Base-by-base conservation (phyloP, 2,797 vertebrate species). In the Arvicola amphibius region DNA sequence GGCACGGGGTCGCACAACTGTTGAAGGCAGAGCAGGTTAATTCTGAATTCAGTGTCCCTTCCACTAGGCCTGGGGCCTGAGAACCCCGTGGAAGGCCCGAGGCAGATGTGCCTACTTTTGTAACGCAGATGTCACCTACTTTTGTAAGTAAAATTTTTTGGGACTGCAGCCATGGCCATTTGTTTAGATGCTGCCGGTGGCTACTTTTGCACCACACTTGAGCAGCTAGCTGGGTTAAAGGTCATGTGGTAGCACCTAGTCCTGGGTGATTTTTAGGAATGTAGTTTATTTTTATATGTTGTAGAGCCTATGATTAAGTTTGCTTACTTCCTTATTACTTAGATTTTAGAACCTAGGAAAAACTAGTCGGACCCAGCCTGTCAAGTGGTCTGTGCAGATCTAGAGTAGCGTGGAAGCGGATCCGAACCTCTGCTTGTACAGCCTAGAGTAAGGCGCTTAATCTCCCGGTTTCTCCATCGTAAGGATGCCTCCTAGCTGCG, bases 141-240 rank as follows among this genome's bases (percentile, higher is more conserved):
- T 88, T 93, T 91, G 67, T 91, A 56, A 67, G 89, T 94, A 37
- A 85, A 34, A 19, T 85, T 87, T 94, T 91, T 51, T 48, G 92
- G 79, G 59, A 51, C 32, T 21, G 43, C 12, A 84, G 23, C 27
- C 37, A 0, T 23, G 5, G 17, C 37, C 0, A 0, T 85, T 83
- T 56, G 25, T 90, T 94, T 61, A 85, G 80, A 34, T 17, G 40
- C 84, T 92, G 61, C 23, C 48, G 51, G 0, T 48, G 84, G 27
- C 17, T 59, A 3, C 69, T 78, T 85, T 53, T 19, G 4, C 2
- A 8, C 69, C 23, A 1, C 4, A 37, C 14, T 9, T 76, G 76
- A 76, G 43, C n/a, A 63, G 79, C 13, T 80, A 63, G 79, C 13
- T 80, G 48, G 80, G n/a, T 51, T 17, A 37, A 32, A 69, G 48